phyloP scores from a whole-genome alignment of 2,113 vertebrate genomes.

The Mustelus asterias region DNA sequence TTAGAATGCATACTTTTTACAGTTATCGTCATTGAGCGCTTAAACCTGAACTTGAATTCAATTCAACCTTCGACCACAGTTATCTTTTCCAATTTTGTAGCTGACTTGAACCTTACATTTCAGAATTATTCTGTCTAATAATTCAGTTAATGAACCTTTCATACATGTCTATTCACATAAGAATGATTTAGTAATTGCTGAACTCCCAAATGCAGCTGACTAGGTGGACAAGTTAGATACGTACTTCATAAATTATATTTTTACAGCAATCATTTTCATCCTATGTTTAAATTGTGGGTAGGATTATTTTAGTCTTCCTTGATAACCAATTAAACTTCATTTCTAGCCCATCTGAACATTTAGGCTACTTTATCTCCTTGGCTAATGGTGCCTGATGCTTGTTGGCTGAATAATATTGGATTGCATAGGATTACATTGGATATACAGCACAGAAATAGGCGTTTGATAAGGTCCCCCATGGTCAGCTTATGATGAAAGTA shows the following conservation, averaged over 20 bases:
- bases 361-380: not conserved
- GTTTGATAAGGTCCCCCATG: no score
- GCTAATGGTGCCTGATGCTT: not conserved
- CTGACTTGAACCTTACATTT: not conserved
- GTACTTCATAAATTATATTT: not conserved
- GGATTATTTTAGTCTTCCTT: not conserved
- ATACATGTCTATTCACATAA: not conserved
- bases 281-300: not conserved
- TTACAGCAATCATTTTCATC: not conserved
- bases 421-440: no score
- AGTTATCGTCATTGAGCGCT: not conserved
- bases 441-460: no score
- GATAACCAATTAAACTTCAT: not conserved
- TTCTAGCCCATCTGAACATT: not conserved
- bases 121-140: not conserved
- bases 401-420: not conserved
- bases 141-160: not conserved
- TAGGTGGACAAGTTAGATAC: not conserved
- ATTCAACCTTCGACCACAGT: not conserved
- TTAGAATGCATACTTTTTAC: not conserved
- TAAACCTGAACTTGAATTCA: not conserved
- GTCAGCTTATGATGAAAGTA: no score
- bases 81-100: not conserved
- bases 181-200: not conserved
- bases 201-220: not conserved